Percentiles rank a stretch among this genome's conserved stretches.
Conservation (phyloP, 2,113 vertebrate genomes). For the Cryptotis parvus region DNA sequence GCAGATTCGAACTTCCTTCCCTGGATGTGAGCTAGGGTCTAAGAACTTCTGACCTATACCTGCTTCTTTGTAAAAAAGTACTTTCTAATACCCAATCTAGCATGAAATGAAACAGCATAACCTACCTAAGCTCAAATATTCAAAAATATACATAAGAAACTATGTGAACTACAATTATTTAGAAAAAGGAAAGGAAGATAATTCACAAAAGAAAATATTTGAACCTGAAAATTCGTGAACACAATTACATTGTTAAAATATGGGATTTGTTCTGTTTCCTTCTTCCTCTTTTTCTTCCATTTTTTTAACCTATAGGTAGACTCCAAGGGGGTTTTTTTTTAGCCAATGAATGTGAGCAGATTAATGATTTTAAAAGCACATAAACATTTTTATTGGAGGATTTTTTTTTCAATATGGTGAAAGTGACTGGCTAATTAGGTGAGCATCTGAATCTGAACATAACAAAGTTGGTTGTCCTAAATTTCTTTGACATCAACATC, state of each 20-base stretch:
- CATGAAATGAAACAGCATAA: slow-evolving; percentile 19
- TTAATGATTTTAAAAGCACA: neutral
- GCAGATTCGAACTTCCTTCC: no score
- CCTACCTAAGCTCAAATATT: neutral
- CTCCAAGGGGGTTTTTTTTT: neutral
- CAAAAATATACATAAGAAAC: neutral
- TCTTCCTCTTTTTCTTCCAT: no score
- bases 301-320: neutral
- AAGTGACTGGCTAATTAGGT: neutral
- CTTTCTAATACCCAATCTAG: neutral
- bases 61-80: neutral
- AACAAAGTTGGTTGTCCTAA: neutral
- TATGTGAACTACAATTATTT: slow-evolving; percentile 15
- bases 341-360: neutral
- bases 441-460: neutral
- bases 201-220: neutral
- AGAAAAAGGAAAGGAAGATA: slow-evolving; percentile 37
- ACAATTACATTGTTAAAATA: neutral
- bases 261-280: neutral
- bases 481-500: neutral
- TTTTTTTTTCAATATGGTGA: neutral
- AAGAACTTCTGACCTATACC: no score
- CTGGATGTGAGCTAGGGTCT: neutral
- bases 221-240: neutral
- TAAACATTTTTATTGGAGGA: neutral